A percentile compares a stretch with the other conserved stretches of the same genome.
These are phyloP conservation scores for Cephus nigrinus DNA, from an alignment of 2,888 invertebrate genomes.

Conservation along the genomic window DNA sequence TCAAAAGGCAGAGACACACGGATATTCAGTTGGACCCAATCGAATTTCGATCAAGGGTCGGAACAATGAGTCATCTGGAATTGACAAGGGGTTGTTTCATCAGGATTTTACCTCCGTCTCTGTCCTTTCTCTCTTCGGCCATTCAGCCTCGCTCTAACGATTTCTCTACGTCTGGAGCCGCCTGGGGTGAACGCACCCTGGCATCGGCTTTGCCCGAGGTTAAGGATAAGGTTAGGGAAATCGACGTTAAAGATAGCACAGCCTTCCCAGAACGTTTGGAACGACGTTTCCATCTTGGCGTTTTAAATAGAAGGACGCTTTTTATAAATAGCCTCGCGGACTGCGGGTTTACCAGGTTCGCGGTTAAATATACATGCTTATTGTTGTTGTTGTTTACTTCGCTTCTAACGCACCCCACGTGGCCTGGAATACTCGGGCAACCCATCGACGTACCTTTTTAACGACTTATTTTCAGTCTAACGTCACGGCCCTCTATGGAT, in stretches of 20 bases:
- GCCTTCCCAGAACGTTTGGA: neutral
- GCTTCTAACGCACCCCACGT: conserved; percentile 17
- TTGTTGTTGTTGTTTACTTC: conserved; percentile 37
- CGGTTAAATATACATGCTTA: conserved; percentile 31
- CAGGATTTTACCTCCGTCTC: neutral
- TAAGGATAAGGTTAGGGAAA: conserved; percentile 20
- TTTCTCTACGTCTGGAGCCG: neutral
- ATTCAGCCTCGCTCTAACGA: neutral
- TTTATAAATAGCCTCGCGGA: conserved; percentile 35
- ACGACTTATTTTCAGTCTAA: neutral
- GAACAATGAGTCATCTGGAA: neutral
- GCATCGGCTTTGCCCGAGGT: conserved; percentile 20
- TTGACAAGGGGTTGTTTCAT: neutral
- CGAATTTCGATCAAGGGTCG: neutral
- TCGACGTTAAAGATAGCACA: conserved; percentile 10
- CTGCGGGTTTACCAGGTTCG: conserved; percentile 31
- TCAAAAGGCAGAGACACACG: neutral
- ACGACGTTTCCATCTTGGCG: neutral
- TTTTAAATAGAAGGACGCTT: conserved; percentile 32
- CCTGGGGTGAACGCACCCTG: conserved; percentile 20
- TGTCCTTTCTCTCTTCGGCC: neutral
- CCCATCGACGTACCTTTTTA: conserved; percentile 10
- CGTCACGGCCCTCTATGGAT: neutral
- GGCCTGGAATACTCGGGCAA: conserved; percentile 4
- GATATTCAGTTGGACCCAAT: neutral